phyloP scores from a whole-genome alignment of 2,113 vertebrate species.

The Sander vitreus region DNA sequence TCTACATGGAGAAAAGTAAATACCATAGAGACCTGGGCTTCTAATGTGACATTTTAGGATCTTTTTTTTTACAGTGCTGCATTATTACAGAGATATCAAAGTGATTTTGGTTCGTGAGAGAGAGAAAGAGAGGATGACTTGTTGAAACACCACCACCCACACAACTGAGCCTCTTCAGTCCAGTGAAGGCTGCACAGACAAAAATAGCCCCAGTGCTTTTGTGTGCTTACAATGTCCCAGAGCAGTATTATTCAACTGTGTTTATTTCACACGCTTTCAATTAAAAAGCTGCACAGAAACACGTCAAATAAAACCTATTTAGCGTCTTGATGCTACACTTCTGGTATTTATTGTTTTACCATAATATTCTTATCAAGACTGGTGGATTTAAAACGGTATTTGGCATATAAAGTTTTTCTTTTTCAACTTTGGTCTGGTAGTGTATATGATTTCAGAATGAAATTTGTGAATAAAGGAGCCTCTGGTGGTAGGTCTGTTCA shows the following conservation, averaged over 20 bases:
- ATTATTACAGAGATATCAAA: background rate
- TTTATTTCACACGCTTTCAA: background rate
- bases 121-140: slow-evolving; percentile 4
- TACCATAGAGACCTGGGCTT: background rate
- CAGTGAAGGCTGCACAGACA: slow-evolving; percentile 55
- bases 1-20: background rate
- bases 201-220: slow-evolving; percentile 53
- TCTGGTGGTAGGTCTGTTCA: background rate
- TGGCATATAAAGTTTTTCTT: background rate
- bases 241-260: slow-evolving; percentile 5
- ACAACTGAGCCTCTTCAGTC: slow-evolving; percentile 41
- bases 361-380: background rate
- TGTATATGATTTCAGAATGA: background rate
- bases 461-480: background rate
- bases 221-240: slow-evolving; percentile 30
- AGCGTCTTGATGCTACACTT: fast-evolving
- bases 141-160: slow-evolving; percentile 47
- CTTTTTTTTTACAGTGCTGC: background rate
- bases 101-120: background rate
- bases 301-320: too few species aligned
- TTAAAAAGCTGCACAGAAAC: background rate
- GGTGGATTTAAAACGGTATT: too few species aligned
- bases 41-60: background rate
- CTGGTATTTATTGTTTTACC: background rate
- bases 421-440: background rate